These are phyloP conservation scores for Clarias laeviceps DNA, from an alignment of 2,797 vertebrate species.

Conservation along the genomic window DNA sequence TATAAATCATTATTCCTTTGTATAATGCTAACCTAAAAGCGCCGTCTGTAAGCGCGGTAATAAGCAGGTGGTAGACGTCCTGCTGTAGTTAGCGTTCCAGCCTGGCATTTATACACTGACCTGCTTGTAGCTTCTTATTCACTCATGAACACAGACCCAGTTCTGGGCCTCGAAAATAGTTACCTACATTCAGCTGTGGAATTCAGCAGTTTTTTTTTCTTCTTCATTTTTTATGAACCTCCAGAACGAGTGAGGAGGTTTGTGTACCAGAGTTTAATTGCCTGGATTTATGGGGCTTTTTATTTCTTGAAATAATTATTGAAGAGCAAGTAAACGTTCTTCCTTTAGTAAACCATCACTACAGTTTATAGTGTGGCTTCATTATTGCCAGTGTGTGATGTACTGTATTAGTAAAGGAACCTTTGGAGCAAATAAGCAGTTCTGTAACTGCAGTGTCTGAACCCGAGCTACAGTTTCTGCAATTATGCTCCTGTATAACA, in stretches of 20 bases:
- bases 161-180: conserved; percentile 33
- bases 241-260: not conserved
- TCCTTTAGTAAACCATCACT: not conserved
- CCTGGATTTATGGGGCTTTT: not conserved
- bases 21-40: conserved; percentile 24
- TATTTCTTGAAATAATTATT: not conserved
- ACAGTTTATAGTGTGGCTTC: not conserved
- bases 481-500: not conserved
- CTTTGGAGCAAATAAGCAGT: not conserved
- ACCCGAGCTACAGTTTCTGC: not conserved
- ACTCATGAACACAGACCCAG: conserved; percentile 32
- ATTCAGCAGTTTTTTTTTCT: conserved; percentile 14
- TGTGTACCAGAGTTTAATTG: not conserved
- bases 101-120: conserved; percentile 18
- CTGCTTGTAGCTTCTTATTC: conserved; percentile 14
- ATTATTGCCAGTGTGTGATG: not conserved
- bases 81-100: not conserved
- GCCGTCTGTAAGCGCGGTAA: not conserved
- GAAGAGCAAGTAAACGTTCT: not conserved
- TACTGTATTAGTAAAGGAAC: not conserved
- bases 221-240: not conserved
- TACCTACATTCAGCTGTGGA: conserved; percentile 38
- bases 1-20: not conserved
- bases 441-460: not conserved
- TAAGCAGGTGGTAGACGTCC: not conserved